phyloP scores from a whole-genome alignment of 2,888 invertebrate species.

The Hyposoter dolosus region DNA sequence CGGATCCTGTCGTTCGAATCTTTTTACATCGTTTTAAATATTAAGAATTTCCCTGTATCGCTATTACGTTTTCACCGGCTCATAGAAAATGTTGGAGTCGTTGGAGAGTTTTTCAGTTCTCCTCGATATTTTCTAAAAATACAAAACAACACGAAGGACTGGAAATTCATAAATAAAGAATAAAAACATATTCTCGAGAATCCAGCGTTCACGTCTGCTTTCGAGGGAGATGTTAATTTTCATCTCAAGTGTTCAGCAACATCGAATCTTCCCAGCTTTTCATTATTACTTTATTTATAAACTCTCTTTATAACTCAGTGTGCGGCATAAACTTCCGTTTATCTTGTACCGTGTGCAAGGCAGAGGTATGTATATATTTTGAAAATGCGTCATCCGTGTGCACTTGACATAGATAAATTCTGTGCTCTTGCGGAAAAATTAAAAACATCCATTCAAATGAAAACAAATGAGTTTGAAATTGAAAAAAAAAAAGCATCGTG shows the following conservation, averaged over 20 bases:
- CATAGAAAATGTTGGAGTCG: neutral
- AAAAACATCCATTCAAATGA: neutral
- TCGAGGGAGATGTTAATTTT: constrained; percentile 43
- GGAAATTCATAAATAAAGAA: neutral
- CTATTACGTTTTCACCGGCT: neutral
- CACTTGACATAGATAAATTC: constrained; percentile 35
- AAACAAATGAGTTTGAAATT: neutral
- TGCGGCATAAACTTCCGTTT: constrained; percentile 47
- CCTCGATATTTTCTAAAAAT: constrained; percentile 16
- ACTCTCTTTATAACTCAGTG: constrained; percentile 36
- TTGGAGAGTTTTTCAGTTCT: constrained; percentile 8
- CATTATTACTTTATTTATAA: constrained; percentile 64
- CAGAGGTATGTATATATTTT: constrained; percentile 33
- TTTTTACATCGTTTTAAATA: constrained; percentile 12
- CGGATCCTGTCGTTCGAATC: constrained; percentile 29
- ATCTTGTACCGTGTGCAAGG: constrained; percentile 43
- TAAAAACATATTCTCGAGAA: constrained; percentile 41
- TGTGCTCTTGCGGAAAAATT: neutral
- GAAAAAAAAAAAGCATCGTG: neutral
- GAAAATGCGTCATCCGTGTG: constrained; percentile 24
- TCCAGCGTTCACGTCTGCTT: constrained; percentile 24
- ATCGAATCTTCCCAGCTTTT: constrained; percentile 39
- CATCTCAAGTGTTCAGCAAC: constrained; percentile 62
- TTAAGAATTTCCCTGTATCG: constrained; percentile 1
- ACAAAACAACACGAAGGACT: neutral